Conservation (phyloP, 2,113 vertebrate species). For the Genyomyrus donnyi region DNA sequence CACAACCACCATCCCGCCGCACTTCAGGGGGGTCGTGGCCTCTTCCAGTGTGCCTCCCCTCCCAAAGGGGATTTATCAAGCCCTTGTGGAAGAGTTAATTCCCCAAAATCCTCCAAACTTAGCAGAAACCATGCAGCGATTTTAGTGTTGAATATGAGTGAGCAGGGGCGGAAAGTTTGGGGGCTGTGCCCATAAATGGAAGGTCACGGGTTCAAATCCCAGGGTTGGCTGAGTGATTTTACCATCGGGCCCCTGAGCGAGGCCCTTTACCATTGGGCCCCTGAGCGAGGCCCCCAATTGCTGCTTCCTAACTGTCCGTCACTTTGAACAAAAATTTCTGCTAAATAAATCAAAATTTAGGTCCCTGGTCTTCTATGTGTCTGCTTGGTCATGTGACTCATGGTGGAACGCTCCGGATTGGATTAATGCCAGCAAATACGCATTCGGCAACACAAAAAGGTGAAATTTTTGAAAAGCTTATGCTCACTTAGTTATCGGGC, state of each 20-base stretch:
- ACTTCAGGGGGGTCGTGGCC: background rate
- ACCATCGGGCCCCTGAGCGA: background rate
- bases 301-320: background rate
- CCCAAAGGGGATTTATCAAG: background rate
- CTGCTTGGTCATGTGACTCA: background rate
- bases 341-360: background rate
- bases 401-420: background rate
- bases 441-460: background rate
- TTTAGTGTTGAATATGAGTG: background rate
- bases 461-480: background rate
- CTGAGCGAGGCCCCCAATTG: background rate
- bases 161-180: background rate
- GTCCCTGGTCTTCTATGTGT: background rate
- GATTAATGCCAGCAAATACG: background rate
- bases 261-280: background rate
- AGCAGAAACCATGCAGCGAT: background rate
- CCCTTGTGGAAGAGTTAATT: background rate
- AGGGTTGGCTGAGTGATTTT: background rate
- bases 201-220: background rate
- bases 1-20: background rate
- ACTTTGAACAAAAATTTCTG: background rate
- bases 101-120: background rate
- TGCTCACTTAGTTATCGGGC: background rate
- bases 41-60: background rate
- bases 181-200: background rate